Evolutionary conservation across 2,888 invertebrate genomes (phyloP).

Genomic region (Cryptosula pallasiana): DNA sequence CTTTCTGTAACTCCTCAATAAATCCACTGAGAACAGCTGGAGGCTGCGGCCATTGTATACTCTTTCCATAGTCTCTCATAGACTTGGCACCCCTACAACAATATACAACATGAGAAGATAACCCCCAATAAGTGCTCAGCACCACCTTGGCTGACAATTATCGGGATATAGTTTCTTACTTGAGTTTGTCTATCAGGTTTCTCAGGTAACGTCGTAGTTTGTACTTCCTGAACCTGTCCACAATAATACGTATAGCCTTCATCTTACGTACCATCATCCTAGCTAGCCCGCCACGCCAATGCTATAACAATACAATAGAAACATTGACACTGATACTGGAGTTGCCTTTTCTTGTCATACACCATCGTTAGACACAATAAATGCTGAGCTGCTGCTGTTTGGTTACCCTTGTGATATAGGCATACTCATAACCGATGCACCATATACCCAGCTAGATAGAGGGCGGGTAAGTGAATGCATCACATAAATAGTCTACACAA

Average conservation of each 20-base stretch:
- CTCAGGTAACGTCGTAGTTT: slow-evolving; percentile 70
- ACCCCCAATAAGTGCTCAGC: background rate
- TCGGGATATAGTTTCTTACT: too few species aligned
- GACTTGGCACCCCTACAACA: slow-evolving; percentile 36
- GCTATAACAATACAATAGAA: too few species aligned
- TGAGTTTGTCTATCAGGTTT: slow-evolving; percentile 63
- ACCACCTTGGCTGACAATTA: too few species aligned
- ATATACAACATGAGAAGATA: background rate
- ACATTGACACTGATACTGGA: too few species aligned
- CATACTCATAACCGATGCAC: too few species aligned
- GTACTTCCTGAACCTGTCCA: slow-evolving; percentile 72
- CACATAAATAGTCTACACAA: too few species aligned
- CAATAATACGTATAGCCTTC: slow-evolving; percentile 77
- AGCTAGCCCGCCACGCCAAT: slow-evolving; percentile 76
- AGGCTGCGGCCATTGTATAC: slow-evolving; percentile 74
- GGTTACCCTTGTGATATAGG: too few species aligned
- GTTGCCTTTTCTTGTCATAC: too few species aligned
- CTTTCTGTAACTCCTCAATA: slow-evolving; percentile 52
- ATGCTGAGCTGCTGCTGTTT: too few species aligned
- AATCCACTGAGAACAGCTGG: slow-evolving; percentile 66
- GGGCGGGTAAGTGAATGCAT: too few species aligned
- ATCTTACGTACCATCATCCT: slow-evolving; percentile 75
- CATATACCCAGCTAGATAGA: too few species aligned
- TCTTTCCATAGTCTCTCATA: slow-evolving; percentile 67
- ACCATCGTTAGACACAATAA: too few species aligned